Evolutionary conservation across 2,113 vertebrate species (phyloP).

Genomic region (Brachyistius frenatus): DNA sequence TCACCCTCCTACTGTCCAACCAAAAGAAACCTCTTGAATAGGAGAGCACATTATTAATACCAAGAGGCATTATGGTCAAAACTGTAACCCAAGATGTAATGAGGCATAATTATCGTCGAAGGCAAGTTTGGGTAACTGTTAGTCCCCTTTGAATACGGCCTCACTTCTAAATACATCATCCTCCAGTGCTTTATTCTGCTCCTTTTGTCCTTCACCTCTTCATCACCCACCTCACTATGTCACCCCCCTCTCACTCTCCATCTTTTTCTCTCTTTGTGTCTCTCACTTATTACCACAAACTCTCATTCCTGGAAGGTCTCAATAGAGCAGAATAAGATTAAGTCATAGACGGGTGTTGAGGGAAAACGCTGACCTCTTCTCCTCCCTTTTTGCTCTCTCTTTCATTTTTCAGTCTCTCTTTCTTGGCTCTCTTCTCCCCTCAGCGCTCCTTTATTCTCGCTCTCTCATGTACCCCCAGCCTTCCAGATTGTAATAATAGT

Average conservation of each 20-base stretch:
- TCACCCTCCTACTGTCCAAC: background rate
- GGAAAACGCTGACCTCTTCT: constrained; percentile 99
- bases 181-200: constrained; percentile 5
- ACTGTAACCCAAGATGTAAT: background rate
- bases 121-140: background rate
- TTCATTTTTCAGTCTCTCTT: constrained; percentile 90
- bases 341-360: constrained; percentile 97
- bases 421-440: constrained; percentile 89
- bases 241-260: constrained; percentile 47
- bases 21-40: background rate
- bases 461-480: constrained; percentile 72
- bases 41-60: background rate
- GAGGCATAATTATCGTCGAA: constrained; percentile 4
- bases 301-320: constrained; percentile 93
- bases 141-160: background rate
- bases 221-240: constrained; percentile 47
- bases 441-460: constrained; percentile 73
- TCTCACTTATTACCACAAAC: constrained; percentile 79
- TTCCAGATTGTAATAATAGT: constrained; percentile 86
- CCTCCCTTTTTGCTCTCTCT: constrained; percentile 87
- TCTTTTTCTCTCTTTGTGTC: constrained; percentile 48
- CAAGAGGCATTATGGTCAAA: background rate
- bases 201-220: constrained; percentile 47
- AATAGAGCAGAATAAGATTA: constrained; percentile 93
- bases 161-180: constrained; percentile 27